Percentiles rank a stretch among this genome's conserved stretches.
Evolutionary conservation across 2,888 invertebrate species (phyloP).

Genomic region (Octonoba sinensis): DNA sequence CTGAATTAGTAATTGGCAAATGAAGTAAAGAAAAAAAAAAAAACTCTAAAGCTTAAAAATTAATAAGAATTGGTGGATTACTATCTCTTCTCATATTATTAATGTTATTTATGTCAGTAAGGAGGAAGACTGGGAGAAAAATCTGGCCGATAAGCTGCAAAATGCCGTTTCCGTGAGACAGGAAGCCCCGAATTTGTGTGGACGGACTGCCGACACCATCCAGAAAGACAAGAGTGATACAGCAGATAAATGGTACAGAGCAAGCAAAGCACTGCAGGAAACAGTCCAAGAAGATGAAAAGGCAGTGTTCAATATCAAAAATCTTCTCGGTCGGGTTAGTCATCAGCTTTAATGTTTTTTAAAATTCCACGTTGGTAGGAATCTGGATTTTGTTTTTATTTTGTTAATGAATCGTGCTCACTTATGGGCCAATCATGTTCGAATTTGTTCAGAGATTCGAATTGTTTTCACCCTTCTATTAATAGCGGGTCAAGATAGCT

Average conservation of each 20-base stretch:
- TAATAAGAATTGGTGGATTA: no score
- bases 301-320: constrained; percentile 11
- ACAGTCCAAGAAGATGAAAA: constrained; percentile 35
- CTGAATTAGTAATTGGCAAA: no score
- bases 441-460: no score
- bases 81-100: no score
- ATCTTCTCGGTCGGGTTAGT: constrained; percentile 20
- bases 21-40: no score
- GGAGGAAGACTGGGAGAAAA: constrained; percentile 51
- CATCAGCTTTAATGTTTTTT: not conserved
- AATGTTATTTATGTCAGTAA: no score
- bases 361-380: not conserved
- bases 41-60: no score
- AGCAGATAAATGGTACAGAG: constrained; percentile 26
- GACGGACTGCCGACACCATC: not conserved
- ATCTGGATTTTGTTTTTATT: not conserved
- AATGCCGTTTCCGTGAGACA: constrained; percentile 18
- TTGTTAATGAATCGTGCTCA: no score
- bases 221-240: not conserved
- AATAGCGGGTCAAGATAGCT: no score
- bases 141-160: constrained; percentile 25
- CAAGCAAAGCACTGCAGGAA: constrained; percentile 35
- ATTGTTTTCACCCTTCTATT: no score
- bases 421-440: no score
- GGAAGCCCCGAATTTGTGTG: constrained; percentile 10